Base-by-base conservation (phyloP, 2,797 vertebrate genomes). In the Octomys mimax region DNA sequence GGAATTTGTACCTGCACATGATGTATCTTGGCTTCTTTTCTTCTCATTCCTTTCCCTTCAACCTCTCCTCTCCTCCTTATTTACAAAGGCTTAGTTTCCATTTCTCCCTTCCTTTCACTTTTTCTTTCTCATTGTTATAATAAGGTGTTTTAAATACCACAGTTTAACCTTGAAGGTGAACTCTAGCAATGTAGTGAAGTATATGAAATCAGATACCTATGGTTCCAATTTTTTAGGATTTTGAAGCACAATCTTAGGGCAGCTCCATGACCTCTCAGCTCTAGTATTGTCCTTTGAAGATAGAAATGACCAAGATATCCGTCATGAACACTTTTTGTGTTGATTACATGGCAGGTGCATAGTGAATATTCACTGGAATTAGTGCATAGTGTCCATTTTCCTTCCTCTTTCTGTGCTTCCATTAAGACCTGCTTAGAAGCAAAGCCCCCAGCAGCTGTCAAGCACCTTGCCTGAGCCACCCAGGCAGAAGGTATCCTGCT, bases 341-440 rank as follows among this genome's bases (percentile, higher is more conserved):
- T 73, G 71, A 31, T 39, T 62, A 57, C 22, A 36, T 52, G 36
- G 24, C 31, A 73, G 26, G 79, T 42, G 8, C 36, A 57, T 57
- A 73, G 39, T 31, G 57, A 22, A 54, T 46, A 39, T 26, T 86
- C 6, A 1, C 6, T 46, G 33, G 42, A 54, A 42, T 75, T 26
- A 75, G n/a, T 68, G 61, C 42, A 46, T 39, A 61, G 61, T 93
- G 78, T 91, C n/a, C 26, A 18, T 11, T 81, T 90, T 22, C 39
- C 33, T 75, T 90, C 28, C 26, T 85, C 12, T 61, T 36, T 5
- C 78, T 54, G 1, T 64, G 10, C 46, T 21, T 66, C 68, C 36
- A 46, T 46, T 18, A 59, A 5, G 31, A 78, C 6, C 7, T 6
- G 46, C 39, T 61, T n/a, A 26, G n/a, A 10, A 75, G 36, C n/a